Evolutionary conservation across 2,888 invertebrate genomes (phyloP).

Genomic region (Automeris io): DNA sequence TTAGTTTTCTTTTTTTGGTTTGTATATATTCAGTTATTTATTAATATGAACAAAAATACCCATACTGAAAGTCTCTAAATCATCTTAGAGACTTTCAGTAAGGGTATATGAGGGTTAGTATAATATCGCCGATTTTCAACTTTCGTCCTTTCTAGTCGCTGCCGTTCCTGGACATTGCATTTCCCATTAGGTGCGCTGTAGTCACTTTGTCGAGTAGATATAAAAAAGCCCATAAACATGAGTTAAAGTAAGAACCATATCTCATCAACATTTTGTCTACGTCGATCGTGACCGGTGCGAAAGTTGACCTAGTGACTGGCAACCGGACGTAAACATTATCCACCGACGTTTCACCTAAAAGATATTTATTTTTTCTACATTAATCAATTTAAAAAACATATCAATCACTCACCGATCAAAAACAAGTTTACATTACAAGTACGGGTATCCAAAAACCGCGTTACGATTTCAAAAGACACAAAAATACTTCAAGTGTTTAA

Average conservation of each 20-base stretch:
- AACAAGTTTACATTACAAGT: slow-evolving; percentile 39
- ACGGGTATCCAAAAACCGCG: slow-evolving; percentile 26
- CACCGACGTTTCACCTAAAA: not conserved
- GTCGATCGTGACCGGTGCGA: slow-evolving; percentile 11
- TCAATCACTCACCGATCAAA: slow-evolving; percentile 40
- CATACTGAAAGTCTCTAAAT: no score
- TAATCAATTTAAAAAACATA: not conserved
- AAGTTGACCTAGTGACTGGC: slow-evolving; percentile 17
- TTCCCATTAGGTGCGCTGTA: no score
- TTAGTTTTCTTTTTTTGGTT: no score
- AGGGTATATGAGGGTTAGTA: no score
- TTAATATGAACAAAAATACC: no score
- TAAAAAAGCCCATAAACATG: not conserved
- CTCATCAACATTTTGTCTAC: slow-evolving; percentile 11
- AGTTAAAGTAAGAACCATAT: slow-evolving; percentile 8
- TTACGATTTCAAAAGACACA: slow-evolving; percentile 14
- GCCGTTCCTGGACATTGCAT: no score
- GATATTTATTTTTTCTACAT: no score
- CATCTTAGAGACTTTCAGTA: no score
- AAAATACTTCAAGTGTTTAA: slow-evolving; percentile 29
- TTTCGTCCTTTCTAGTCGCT: no score
- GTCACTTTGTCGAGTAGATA: no score
- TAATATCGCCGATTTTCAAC: no score
- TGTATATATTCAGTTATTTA: no score
- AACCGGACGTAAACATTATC: slow-evolving; percentile 12